Base-by-base conservation (phyloP, 2,113 vertebrate genomes). In the Spizaetus ornatus region DNA sequence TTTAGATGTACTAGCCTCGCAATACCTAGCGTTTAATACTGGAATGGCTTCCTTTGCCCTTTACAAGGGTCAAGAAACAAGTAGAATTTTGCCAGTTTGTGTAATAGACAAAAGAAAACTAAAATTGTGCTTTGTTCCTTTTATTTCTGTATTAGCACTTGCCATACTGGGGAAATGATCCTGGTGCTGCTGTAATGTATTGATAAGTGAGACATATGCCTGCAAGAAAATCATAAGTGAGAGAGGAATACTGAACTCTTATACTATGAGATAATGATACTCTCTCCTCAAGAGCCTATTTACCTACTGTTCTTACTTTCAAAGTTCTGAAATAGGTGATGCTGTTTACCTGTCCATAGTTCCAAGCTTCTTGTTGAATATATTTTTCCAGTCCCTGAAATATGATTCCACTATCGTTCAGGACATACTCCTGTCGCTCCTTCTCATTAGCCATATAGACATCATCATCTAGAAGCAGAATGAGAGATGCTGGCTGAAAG, bases 351-450 rank as follows among this genome's bases (percentile, higher is more conserved):
- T 99, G 99, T 58, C 99, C 99, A 22, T 98, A 99, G 96, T 98
- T 99, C 99, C 99, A 99, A 82, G 98, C 80, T 59, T 98, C 98
- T 96, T 98, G 80, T 14, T 98, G 47, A 52, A 99, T 90, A n/a
- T 98, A 96, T 15, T 98, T 98, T 9, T 90, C 97, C 40, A 98
- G 31, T 15, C 99, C 99, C 26, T 98, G 98, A 94, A 98, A 99
- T 93, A 99, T 98, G 96, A 98, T 98, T 16, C 99, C 99, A 10
- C 97, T 94, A 63, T 99, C 99, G 13, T 97, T 98, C 95, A 99
- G 96, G 88, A 99, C 97, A 62, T 98, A 99, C 87, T 99, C 99
- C 50, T 95, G 43, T 56, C 98, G 92, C 90, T 99, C 98, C 4
- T 36, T 73, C 66, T 98, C 98, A 6, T 98, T 94, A 21, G 98